Evolutionary conservation across 2,113 vertebrate genomes (phyloP).

Genomic region (Prunella fulvescens): DNA sequence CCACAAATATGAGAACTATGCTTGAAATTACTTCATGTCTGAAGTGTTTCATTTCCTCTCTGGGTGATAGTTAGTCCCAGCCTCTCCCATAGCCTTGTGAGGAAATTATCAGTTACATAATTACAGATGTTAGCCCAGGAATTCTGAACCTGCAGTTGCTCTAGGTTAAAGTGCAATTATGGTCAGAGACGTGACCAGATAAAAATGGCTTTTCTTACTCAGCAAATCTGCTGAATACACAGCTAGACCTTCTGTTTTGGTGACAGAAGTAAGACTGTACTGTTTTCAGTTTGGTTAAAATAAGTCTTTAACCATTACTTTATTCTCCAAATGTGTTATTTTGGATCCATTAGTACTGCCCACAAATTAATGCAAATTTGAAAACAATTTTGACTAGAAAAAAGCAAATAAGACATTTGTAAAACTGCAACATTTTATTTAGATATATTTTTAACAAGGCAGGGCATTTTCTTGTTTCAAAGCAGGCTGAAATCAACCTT

Average conservation of each 20-base stretch:
- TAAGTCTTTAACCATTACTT: neutral
- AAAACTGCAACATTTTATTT: neutral
- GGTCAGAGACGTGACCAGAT: neutral
- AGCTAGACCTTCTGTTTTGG: neutral
- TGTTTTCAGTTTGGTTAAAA: neutral
- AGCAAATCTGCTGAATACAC: neutral
- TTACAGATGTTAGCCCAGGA: constrained; percentile 47
- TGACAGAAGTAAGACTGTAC: neutral
- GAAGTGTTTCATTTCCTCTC: constrained; percentile 57
- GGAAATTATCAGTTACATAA: constrained; percentile 50
- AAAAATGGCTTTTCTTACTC: constrained; percentile 42
- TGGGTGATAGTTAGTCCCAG: constrained; percentile 40
- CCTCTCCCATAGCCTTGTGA: constrained; percentile 7
- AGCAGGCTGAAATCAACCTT: neutral
- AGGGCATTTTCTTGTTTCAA: neutral
- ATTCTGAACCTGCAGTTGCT: constrained; percentile 38
- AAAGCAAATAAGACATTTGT: neutral
- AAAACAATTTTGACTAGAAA: neutral
- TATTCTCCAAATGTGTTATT: neutral
- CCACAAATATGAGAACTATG: constrained; percentile 30
- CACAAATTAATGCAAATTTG: neutral
- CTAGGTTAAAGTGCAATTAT: neutral
- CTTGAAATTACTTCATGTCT: constrained; percentile 20
- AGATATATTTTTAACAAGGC: neutral
- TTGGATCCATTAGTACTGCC: neutral